Base-by-base conservation (phyloP, 2,113 vertebrate genomes). In the Lutjanus erythropterus region DNA sequence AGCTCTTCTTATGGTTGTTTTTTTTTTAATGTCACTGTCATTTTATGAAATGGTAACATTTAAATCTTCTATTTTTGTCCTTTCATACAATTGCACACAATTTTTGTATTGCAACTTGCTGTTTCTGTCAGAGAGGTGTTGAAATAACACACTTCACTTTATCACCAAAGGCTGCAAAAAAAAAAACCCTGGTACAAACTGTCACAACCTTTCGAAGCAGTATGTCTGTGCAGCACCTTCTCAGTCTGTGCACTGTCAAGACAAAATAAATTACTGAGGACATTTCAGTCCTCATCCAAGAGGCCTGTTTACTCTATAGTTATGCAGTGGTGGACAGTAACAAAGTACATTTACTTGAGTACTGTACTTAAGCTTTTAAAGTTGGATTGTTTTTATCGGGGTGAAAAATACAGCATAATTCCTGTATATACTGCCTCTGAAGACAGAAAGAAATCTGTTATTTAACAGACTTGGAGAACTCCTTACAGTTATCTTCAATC, bases 141-240 rank as follows among this genome's bases (percentile, higher is more conserved):
- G 9, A 46, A 42, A 44, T 71, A 37, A 42, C 9, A 70, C 18
- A 56, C 50, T 52, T 39, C n/a, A 55, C 35, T 42, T 39, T 27
- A 18, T 58, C 55, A 56, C 21, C 1, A 29, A 65, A 39, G 58
- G 23, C 15, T 42, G 46, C 27, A 52, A 53, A 69, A 68, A 68
- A 39, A 44, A 21, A 47, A 52, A 56, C 18, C 33, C 41, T 42
- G 47, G 15, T 9, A 29, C 10, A 56, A 71, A 56, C 23, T 70
- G 62, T 35, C 35, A 71, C 27, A 71, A 49, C 21, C 35, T 56
- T 68, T 73, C n/a, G 5, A 19, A 59, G 21, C 27, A 59, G 29
- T 61, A 41, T 53, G 42, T 59, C 50, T 65, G 14, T 53, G 31
- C 21, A 19, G 31, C 15, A 50, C 23, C 58, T 21, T 39, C 7